These are phyloP conservation scores for Mycetomoellerius zeteki DNA, from an alignment of 1,140 invertebrate species.

Conservation along the genomic window DNA sequence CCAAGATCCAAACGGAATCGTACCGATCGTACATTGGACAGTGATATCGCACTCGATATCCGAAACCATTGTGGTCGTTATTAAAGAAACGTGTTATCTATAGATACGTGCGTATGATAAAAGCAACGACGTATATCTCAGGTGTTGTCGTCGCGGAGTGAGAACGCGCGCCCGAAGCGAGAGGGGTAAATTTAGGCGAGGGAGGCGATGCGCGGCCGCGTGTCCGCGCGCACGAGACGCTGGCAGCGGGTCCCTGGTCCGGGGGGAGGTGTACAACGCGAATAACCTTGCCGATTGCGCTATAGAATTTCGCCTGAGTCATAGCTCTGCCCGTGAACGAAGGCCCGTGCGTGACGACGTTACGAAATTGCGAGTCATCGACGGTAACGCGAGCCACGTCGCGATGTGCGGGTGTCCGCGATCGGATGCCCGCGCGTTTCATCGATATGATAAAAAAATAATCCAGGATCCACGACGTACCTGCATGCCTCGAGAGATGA, in stretches of 20 bases:
- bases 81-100: constrained; percentile 56
- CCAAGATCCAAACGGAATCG: not conserved
- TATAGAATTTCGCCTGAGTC: constrained; percentile 78
- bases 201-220: not conserved
- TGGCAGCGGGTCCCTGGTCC: constrained; percentile 62
- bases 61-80: constrained; percentile 21
- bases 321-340: constrained; percentile 71
- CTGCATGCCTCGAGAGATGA: constrained; percentile 87
- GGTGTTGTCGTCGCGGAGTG: constrained; percentile 47
- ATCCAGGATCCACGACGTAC: constrained; percentile 73
- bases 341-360: constrained; percentile 75
- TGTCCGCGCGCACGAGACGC: constrained; percentile 48
- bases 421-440: not conserved
- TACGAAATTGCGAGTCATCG: constrained; percentile 74
- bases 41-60: not conserved
- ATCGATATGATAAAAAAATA: not conserved
- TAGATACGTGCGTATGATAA: constrained; percentile 27
- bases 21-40: not conserved
- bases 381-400: not conserved
- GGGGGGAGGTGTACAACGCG: constrained; percentile 61
- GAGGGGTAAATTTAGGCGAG: constrained; percentile 41
- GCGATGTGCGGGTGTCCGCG: not conserved
- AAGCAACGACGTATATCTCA: constrained; percentile 4
- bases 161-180: not conserved
- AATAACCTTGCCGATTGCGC: constrained; percentile 81